phyloP scores from a whole-genome alignment of 2,888 invertebrate genomes.

The Serrognathus titanus region DNA sequence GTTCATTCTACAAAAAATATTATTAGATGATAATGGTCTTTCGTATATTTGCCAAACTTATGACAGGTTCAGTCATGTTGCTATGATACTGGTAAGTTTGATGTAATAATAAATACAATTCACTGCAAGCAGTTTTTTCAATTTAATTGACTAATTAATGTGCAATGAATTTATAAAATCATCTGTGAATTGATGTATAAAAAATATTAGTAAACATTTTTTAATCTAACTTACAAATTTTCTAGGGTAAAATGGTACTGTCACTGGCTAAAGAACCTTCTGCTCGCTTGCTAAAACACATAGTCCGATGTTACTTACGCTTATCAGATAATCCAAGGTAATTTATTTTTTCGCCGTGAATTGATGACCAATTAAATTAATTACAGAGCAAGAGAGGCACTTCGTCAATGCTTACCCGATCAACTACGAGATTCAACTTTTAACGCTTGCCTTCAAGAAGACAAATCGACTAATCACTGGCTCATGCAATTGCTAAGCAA shows the following conservation, averaged over 20 bases:
- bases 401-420: conserved; percentile 96
- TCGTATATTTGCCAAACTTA: conserved; percentile 99
- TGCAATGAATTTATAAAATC: too few species aligned
- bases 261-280: conserved; percentile 97
- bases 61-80: conserved; percentile 98
- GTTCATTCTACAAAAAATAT: conserved; percentile 97
- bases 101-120: too few species aligned
- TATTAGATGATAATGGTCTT: conserved; percentile 95
- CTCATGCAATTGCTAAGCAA: conserved; percentile 89
- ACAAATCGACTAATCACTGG: conserved; percentile 98
- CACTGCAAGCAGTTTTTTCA: too few species aligned
- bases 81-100: conserved; percentile 83
- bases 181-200: too few species aligned
- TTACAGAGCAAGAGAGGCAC: conserved; percentile 84
- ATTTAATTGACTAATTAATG: too few species aligned
- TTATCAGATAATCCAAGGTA: conserved; percentile 95
- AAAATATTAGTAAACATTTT: too few species aligned
- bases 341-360: conserved; percentile 18
- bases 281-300: conserved; percentile 93
- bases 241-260: conserved; percentile 95
- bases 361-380: too few species aligned
- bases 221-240: conserved; percentile 12
- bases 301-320: conserved; percentile 94
- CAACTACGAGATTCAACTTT: conserved; percentile 97
- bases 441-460: conserved; percentile 88